phyloP scores from a whole-genome alignment of 92 coral and sea anemone species.

The Heliopora coerulea region DNA sequence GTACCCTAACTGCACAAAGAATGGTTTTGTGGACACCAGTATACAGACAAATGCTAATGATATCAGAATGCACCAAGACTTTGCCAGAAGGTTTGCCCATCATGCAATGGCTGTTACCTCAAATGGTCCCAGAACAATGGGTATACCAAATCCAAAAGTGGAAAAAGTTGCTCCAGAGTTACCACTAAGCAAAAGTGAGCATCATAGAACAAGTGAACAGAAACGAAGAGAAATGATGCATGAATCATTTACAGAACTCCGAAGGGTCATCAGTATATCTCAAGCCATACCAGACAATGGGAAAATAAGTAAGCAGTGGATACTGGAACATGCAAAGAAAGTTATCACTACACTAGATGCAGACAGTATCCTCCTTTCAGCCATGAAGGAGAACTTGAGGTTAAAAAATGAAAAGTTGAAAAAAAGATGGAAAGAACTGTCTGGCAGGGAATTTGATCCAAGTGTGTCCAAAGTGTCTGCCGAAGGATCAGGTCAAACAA shows the following conservation, averaged over 20 bases:
- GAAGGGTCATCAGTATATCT: background rate
- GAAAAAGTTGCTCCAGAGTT: too few relatives aligned
- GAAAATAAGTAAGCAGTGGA: slow-evolving; percentile 35
- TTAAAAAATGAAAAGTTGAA: slow-evolving; percentile 1
- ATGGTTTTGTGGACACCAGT: background rate
- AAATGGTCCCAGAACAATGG: background rate
- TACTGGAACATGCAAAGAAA: slow-evolving; percentile 18
- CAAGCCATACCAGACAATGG: slow-evolving; percentile 9
- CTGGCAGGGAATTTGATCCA: slow-evolving; percentile 19
- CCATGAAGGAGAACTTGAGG: background rate
- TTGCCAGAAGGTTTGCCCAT: slow-evolving; percentile 36
- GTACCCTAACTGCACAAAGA: background rate
- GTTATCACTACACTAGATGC: background rate
- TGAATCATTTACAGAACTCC: slow-evolving; percentile 9
- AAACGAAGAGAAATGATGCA: slow-evolving; percentile 24
- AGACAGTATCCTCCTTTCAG: background rate
- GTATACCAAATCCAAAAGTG: background rate
- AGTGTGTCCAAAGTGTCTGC: background rate
- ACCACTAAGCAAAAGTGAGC: background rate
- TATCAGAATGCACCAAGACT: slow-evolving; percentile 22
- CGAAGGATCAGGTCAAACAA: background rate
- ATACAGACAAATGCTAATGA: slow-evolving; percentile 34
- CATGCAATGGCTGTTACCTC: slow-evolving; percentile 3
- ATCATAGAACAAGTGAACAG: slow-evolving; percentile 24
- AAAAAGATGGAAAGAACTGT: slow-evolving; percentile 20